Percentiles rank a stretch among this genome's conserved stretches.
These are phyloP conservation scores for Zaprionus capensis DNA, from an alignment of 1,140 invertebrate genomes.

Conservation along the genomic window DNA sequence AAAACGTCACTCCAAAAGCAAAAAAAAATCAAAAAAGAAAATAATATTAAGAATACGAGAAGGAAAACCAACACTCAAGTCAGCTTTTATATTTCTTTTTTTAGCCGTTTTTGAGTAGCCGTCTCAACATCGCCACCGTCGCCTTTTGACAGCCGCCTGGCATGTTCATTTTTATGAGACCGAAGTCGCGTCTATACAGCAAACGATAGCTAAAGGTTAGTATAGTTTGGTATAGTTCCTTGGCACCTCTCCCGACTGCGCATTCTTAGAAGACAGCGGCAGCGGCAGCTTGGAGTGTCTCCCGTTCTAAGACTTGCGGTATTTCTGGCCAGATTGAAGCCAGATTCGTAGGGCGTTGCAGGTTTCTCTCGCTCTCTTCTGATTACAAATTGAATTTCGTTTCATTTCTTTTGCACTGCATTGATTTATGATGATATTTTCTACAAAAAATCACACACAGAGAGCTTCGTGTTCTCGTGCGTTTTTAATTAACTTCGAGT, in stretches of 20 bases:
- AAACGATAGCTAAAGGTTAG: not conserved
- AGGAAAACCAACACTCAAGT: slow-evolving; percentile 35
- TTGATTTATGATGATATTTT: slow-evolving; percentile 75
- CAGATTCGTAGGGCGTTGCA: slow-evolving; percentile 66
- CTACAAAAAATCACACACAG: slow-evolving; percentile 36
- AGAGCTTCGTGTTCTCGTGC: slow-evolving; percentile 23
- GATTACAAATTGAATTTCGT: slow-evolving; percentile 82
- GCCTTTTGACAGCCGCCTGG: slow-evolving; percentile 73
- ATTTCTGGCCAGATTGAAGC: slow-evolving; percentile 65
- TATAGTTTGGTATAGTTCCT: not conserved
- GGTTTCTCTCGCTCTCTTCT: slow-evolving; percentile 31
- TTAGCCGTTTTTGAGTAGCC: slow-evolving; percentile 62
- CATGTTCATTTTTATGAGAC: slow-evolving; percentile 74
- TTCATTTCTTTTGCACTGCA: slow-evolving; percentile 65
- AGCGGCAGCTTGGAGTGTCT: slow-evolving; percentile 17
- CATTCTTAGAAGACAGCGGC: slow-evolving; percentile 66
- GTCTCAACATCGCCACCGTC: slow-evolving; percentile 63
- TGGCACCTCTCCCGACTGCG: slow-evolving; percentile 32
- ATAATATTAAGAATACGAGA: slow-evolving; percentile 47
- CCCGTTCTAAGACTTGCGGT: slow-evolving; percentile 61
- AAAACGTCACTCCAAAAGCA: slow-evolving; percentile 74
- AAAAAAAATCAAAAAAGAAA: slow-evolving; percentile 26
- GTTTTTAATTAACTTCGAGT: slow-evolving; percentile 74
- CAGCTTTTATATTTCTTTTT: slow-evolving; percentile 18
- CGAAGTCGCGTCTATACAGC: slow-evolving; percentile 13